Evolutionary conservation across 1,140 invertebrate species (phyloP), one percentile per base, ranked within the genome.

Genomic region (Penaeus japonicus): DNA sequence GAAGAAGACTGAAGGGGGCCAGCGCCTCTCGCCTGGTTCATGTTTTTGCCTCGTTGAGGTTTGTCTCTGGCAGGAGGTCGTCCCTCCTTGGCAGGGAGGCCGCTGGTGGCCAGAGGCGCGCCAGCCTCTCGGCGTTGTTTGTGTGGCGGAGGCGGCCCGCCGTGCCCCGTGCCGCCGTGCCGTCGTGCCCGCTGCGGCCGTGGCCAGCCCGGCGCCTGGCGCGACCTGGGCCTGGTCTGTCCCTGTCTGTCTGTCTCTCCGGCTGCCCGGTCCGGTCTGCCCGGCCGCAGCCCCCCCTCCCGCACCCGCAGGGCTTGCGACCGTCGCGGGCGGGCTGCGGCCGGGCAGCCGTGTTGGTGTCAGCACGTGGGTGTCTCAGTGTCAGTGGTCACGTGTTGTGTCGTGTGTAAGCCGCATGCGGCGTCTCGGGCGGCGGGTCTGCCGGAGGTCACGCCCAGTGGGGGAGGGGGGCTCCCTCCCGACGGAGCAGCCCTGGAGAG

Each of bases 51-150:
- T 89, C 87, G 24, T 59, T 84, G 87, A 89, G 87, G 87, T 89
- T 89, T 89, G 87, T 89, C 87, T 88, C 59, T 84, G 57, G 82
- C 57, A 85, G 87, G 75, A 85, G 87, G 87, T 89, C 82, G 87
- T 89, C 82, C 87, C 87, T 89, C 87, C 87, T 89, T 89, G 87
- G 87, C 87, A 89, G 82, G 87, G 87, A 87, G 85, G 78, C 78
- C 59, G 84, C 70, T 81, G 85, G 77, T 81, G 82, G 81, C 82
- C 83, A 70, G 83, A 89, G 87, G 78, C 75, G 75, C 59, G 82
- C 87, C 24, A 59, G 77, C 39, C 53, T 84, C 78, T 81, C 83
- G 87, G 87, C 73, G 80, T 88, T 88, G 81, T 88, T 84, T 88
- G 87, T 88, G 87, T 88, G 87, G 87, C 87, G 87, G 75, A 20